Evolutionary conservation across 1,140 invertebrate species (phyloP).

Genomic region (Myzus persicae): DNA sequence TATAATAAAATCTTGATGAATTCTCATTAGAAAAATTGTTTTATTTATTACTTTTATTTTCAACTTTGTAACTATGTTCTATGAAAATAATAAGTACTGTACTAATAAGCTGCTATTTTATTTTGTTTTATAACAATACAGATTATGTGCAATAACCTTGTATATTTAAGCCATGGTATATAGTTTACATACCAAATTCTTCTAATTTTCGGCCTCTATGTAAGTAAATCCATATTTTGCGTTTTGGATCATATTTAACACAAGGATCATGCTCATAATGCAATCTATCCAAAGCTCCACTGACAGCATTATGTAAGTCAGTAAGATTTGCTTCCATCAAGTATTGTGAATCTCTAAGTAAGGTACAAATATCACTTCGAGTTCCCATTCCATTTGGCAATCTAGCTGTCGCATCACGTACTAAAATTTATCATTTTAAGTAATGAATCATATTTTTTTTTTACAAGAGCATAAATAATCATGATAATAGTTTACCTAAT

Average conservation of each 20-base stretch:
- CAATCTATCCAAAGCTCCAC: conserved; percentile 85
- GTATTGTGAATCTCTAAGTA: conserved; percentile 86
- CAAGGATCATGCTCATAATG: conserved; percentile 90
- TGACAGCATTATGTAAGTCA: conserved; percentile 83
- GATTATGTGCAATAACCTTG: too few species aligned
- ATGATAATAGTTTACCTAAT: conserved; percentile 67
- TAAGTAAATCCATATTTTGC: conserved; percentile 91
- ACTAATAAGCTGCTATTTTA: too few species aligned
- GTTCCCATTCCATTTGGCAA: conserved; percentile 95
- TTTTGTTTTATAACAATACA: too few species aligned
- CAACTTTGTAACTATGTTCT: not conserved
- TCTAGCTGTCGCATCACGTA: conserved; percentile 89
- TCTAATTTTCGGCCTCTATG: conserved; percentile 80
- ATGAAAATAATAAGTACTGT: not conserved
- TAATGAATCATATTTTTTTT: not conserved
- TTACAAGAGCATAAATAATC: not conserved
- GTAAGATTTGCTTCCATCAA: conserved; percentile 77
- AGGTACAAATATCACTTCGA: conserved; percentile 84
- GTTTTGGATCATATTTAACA: conserved; percentile 86
- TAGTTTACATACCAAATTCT: conserved; percentile 71
- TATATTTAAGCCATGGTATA: not conserved
- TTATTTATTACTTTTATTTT: not conserved
- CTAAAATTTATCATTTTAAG: conserved; percentile 65
- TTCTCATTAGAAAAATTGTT: not conserved
- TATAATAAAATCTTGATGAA: not conserved